These are phyloP conservation scores for Dicrostonyx torquatus DNA, from an alignment of 2,797 vertebrate genomes.

Conservation along the genomic window DNA sequence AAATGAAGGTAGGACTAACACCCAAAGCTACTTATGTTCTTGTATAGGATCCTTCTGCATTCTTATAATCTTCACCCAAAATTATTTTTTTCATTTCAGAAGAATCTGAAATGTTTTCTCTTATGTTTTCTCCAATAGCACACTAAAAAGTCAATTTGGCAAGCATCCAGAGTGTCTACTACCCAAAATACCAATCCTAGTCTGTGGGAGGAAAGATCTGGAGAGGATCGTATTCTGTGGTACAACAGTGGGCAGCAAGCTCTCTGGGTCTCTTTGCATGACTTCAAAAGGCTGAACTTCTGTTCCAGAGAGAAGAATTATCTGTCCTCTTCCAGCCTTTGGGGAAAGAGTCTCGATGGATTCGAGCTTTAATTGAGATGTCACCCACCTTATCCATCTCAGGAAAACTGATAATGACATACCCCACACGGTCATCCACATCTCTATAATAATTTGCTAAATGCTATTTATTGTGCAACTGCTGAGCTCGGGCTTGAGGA, in stretches of 20 bases:
- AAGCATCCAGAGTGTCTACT: constrained; percentile 46
- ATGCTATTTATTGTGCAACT: background rate
- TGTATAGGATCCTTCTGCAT: background rate
- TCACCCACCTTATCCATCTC: background rate
- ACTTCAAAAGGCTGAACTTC: background rate
- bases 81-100: constrained; percentile 41
- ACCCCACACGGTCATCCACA: background rate
- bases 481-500: background rate
- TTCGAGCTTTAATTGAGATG: constrained; percentile 5
- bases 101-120: constrained; percentile 42
- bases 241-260: background rate
- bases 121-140: constrained; percentile 43
- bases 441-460: background rate
- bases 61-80: constrained; percentile 25
- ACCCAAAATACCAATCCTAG: background rate
- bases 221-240: background rate
- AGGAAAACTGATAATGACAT: background rate
- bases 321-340: background rate
- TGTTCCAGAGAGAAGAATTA: background rate
- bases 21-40: background rate
- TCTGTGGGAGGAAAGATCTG: background rate
- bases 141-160: constrained; percentile 61
- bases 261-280: background rate
- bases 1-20: background rate
- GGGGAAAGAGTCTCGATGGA: background rate